Evolutionary conservation across 2,797 vertebrate genomes (phyloP).

Genomic region (Otolemur crassicaudatus): DNA sequence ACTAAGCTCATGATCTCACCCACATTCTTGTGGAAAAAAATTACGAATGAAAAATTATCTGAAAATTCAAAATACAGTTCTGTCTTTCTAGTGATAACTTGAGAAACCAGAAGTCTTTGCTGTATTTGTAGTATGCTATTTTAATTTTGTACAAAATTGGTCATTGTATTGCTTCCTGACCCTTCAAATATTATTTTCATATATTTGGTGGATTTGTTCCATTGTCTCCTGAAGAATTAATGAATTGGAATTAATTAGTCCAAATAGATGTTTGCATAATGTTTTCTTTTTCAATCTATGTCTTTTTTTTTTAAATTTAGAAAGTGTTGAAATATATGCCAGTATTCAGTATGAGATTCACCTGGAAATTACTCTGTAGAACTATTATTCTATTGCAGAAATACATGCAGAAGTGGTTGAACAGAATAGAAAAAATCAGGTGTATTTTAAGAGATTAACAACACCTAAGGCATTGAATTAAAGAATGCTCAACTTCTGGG

Average conservation of each 20-base stretch:
- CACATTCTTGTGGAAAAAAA: not conserved
- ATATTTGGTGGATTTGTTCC: not conserved
- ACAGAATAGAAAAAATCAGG: not conserved
- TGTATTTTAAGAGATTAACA: not conserved
- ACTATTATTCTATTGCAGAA: not conserved
- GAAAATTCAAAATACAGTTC: not conserved
- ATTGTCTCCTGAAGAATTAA: not conserved
- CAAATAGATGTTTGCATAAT: not conserved
- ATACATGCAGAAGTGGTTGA: not conserved
- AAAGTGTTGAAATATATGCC: not conserved
- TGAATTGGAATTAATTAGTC: not conserved
- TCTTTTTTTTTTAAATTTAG: not conserved
- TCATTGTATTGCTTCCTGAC: not conserved
- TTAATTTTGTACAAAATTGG: not conserved
- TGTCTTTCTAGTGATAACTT: not conserved
- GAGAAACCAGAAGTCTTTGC: not conserved
- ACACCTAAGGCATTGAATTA: not conserved
- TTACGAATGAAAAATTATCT: not conserved
- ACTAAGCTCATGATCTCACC: not conserved
- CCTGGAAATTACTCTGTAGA: not conserved
- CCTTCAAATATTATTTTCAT: not conserved
- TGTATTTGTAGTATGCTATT: not conserved
- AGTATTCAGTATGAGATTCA: not conserved
- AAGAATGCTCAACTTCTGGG: not conserved
- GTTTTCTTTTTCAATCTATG: not conserved